phyloP scores from a whole-genome alignment of 2,113 vertebrate genomes.

The Gymnocephalus cernua region DNA sequence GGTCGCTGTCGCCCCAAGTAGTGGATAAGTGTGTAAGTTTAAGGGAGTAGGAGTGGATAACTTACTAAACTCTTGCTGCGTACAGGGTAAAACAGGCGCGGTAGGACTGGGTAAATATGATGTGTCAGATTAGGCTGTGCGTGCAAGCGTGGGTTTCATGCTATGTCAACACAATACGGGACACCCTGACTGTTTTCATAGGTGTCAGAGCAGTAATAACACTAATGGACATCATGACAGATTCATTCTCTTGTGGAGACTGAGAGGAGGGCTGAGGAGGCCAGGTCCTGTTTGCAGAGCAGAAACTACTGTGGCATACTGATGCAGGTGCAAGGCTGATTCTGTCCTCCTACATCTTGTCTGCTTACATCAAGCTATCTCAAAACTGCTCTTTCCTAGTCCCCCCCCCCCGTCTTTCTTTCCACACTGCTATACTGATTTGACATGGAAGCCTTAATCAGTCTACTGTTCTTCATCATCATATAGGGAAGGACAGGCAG shows the following conservation, averaged over 20 bases:
- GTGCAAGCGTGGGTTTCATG: conserved; percentile 68
- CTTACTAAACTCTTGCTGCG: conserved; percentile 11
- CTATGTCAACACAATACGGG: conserved; percentile 62
- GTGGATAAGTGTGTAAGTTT: neutral
- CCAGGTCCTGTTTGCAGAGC: conserved; percentile 53
- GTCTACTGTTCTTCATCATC: conserved; percentile 12
- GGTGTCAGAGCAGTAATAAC: conserved; percentile 70
- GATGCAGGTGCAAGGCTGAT: conserved; percentile 39
- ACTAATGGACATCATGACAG: conserved; percentile 73
- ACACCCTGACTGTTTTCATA: conserved; percentile 67
- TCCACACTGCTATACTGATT: neutral
- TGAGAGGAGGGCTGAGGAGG: conserved; percentile 38
- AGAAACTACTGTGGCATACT: conserved; percentile 39
- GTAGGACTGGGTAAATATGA: conserved; percentile 58
- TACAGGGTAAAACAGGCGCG: conserved; percentile 33
- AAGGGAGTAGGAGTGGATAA: conserved; percentile 33
- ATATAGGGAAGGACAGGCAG: neutral
- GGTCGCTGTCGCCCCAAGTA: conserved; percentile 19
- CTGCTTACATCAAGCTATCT: conserved; percentile 28
- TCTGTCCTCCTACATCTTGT: conserved; percentile 43
- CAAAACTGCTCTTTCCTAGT: conserved; percentile 4
- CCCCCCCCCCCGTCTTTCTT: neutral
- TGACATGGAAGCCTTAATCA: conserved; percentile 3
- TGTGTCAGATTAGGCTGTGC: conserved; percentile 75
- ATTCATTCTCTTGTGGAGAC: conserved; percentile 56